Evolutionary conservation across 2,797 vertebrate genomes (phyloP).

Genomic region (Acomys russatus): DNA sequence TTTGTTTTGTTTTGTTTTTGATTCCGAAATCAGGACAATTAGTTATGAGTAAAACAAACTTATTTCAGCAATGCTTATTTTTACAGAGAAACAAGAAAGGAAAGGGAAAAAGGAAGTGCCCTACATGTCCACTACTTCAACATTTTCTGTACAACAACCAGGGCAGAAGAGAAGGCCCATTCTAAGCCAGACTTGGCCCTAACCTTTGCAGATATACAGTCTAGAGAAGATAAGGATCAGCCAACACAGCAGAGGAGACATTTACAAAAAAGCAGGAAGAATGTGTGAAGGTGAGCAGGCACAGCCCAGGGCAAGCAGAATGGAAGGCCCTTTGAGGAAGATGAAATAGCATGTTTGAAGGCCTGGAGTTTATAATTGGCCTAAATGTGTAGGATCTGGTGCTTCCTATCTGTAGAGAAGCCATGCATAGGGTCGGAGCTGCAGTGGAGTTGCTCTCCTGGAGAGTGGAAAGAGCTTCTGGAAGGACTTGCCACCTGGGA

Average conservation of each 20-base stretch:
- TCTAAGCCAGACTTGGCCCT: not conserved
- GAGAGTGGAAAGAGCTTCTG: not conserved
- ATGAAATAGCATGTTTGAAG: not conserved
- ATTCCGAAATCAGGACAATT: conserved; percentile 9
- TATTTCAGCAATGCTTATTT: not conserved
- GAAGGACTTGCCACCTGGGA: not conserved
- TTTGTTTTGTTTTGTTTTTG: not conserved
- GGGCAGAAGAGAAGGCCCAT: not conserved
- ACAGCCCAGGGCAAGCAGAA: not conserved
- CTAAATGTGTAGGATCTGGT: not conserved
- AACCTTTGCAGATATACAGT: not conserved
- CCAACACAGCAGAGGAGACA: not conserved
- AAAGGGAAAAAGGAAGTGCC: not conserved
- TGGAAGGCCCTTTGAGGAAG: not conserved
- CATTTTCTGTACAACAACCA: not conserved
- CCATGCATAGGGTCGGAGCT: not conserved
- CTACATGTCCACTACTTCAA: not conserved
- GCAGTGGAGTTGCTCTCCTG: not conserved
- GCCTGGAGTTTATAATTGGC: not conserved
- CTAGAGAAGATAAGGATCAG: not conserved
- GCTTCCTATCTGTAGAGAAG: not conserved
- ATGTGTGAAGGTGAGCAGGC: not conserved
- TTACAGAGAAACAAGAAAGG: not conserved
- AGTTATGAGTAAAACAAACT: not conserved
- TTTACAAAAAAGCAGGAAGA: conserved; percentile 5